Conservation (phyloP, 37 sponge, comb jelly and placozoan genomes). For the Ianthella basta region DNA sequence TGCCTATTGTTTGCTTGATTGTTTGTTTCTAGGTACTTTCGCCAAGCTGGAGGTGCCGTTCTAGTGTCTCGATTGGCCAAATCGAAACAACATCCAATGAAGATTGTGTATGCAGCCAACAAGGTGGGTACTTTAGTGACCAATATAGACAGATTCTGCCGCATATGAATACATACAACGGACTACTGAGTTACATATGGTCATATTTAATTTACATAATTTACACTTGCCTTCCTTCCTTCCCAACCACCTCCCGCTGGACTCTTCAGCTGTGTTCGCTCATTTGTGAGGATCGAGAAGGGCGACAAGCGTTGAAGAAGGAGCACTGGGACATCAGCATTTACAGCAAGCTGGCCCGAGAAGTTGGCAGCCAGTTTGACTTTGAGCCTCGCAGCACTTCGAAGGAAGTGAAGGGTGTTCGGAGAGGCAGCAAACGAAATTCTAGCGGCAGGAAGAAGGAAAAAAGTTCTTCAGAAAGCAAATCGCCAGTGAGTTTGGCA, state of each 20-base stretch:
- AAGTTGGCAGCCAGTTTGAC: slow-evolving; percentile 14
- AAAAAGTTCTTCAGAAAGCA: not conserved
- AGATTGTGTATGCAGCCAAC: slow-evolving; percentile 68
- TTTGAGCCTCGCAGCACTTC: slow-evolving; percentile 34
- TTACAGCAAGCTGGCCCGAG: slow-evolving; percentile 26
- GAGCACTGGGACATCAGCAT: slow-evolving; percentile 71
- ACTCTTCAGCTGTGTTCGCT: slow-evolving; percentile 63
- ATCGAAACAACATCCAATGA: slow-evolving; percentile 65
- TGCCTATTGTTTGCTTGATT: too few species aligned
- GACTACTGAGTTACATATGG: not conserved
- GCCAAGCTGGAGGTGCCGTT: slow-evolving; percentile 49
- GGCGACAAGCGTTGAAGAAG: slow-evolving; percentile 55
- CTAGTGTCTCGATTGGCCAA: slow-evolving; percentile 45
- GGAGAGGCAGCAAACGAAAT: not conserved
- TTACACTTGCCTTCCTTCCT: too few species aligned
- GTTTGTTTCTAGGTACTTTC: slow-evolving; percentile 40
- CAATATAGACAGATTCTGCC: too few species aligned
- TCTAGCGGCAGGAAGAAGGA: not conserved
- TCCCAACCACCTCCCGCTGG: not conserved
- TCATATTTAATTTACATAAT: too few species aligned
- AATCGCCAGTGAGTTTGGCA: too few species aligned
- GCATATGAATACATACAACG: not conserved
- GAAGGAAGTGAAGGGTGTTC: slow-evolving; percentile 4
- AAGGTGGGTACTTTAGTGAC: slow-evolving; percentile 68
- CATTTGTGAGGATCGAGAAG: slow-evolving; percentile 57